Base-by-base conservation (phyloP, 1,140 invertebrate genomes). In the Drosophila yakuba region DNA sequence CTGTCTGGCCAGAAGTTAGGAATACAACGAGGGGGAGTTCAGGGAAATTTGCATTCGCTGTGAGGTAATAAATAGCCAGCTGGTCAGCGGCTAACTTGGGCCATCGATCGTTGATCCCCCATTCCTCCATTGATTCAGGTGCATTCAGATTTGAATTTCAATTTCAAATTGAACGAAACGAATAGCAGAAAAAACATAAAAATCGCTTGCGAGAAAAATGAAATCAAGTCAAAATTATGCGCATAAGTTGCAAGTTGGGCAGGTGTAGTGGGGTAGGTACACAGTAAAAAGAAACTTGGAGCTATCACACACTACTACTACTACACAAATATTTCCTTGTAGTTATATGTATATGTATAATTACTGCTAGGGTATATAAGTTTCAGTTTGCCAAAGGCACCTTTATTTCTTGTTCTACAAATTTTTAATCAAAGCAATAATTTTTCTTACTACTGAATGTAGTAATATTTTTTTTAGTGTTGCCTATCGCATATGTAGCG, bases 221-320 rank as follows among this genome's bases (percentile, higher is more conserved):
- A 89, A 88, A 88, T 88, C 85, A 88, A 88, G 67, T 71, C 84
- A 89, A 88, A 89, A 88, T 88, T 88, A 88, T 88, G 84, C 84
- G 84, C 84, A 88, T 88, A 88, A 88, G 80, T 88, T 85, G 50
- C 41, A 11, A 20, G 44, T 4, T 43, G n/a, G 14, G 36, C 35
- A 15, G 38, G 23, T 41, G 15, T 23, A 11, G 17, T 3, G 48
- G 44, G 52, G 38, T 32, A 32, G 59, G 0, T 20, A 20, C 60
- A 63, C 55, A 6, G 2, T 14, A 14, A 15, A 23, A 35, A 62
- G 17, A 62, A 20, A 1, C 17, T 17, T 17, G 17, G 17, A 17
- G 17, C 17, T 17, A 17, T 1, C 0, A 17, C 17, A 17, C 0
- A 17, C 17, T 17, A 17, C 17, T 17, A 17, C 17, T 17, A 17